Base-by-base conservation (phyloP, 1,140 invertebrate species). In the Nymphalis io region DNA sequence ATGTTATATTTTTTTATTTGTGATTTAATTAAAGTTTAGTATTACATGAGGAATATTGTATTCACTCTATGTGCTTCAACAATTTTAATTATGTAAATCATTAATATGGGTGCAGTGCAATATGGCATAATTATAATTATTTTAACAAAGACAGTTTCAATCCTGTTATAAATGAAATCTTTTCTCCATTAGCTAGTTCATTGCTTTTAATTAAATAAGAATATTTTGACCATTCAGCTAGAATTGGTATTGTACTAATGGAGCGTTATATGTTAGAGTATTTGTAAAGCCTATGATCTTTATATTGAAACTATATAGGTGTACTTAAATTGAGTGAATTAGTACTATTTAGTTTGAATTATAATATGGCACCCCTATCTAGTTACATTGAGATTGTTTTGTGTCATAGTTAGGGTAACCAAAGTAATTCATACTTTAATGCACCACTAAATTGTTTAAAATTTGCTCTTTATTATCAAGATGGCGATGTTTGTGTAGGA, bases 401-500 rank as follows among this genome's bases (percentile, higher is more conserved):
- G 71, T 81, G 81, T 84, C 76, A 76, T 83, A 81, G 74, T 78
- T 83, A 83, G 75, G 78, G 78, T 76, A 80, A 81, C 78, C 73
- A 80, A 82, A 78, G 75, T 84, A 80, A 82, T 82, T 85, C 70
- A 71, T 80, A 82, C 70, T 84, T 82, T 74, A 70, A 79, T 83
- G 84, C 85, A 87, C 85, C 72, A 80, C 69, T 73, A 81, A 77
- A 77, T 81, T 65, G 73, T 84, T 88, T 82, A 84, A 81, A 73
- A 82, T 84, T 85, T 84, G 64, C 75, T 84, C 77, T 83, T 81
- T 85, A 81, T 87, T 84, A 81, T 78, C 66, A 81, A 82, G 73
- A 84, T 80, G 72, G 76, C 80, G 79, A 90, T 85, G 79, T 84
- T 87, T 82, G 74, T 84, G 85, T 89, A 88, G 85, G 73, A 84